phyloP scores from a whole-genome alignment of 1,140 invertebrate species.

The Belonocnema kinseyi region DNA sequence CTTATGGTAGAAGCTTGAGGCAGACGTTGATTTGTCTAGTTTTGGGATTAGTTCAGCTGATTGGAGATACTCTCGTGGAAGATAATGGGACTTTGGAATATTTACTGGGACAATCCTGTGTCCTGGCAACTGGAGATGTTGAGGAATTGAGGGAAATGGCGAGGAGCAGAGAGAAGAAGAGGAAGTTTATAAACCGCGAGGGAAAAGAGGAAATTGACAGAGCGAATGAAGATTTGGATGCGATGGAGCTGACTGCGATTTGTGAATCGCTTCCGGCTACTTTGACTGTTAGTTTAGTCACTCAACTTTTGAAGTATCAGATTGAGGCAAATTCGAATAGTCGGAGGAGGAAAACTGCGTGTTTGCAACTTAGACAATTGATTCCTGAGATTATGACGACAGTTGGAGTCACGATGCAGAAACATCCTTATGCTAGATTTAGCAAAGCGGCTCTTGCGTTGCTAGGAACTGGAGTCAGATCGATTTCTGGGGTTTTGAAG shows the following conservation, averaged over 20 bases:
- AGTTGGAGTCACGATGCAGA: conserved; percentile 65
- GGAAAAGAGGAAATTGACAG: background rate
- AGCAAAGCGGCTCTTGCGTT: conserved; percentile 66
- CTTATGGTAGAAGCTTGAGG: conserved; percentile 62
- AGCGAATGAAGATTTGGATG: conserved; percentile 25
- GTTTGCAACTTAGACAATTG: conserved; percentile 64
- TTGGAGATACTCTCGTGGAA: conserved; percentile 58
- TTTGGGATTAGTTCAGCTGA: conserved; percentile 66
- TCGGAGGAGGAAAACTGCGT: conserved; percentile 50
- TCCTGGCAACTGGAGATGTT: conserved; percentile 60
- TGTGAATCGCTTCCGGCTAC: conserved; percentile 63
- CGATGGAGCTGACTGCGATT: conserved; percentile 37
- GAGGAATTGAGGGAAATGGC: conserved; percentile 60
- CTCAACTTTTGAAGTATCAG: conserved; percentile 63
- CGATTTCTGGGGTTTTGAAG: conserved; percentile 58
- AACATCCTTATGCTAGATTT: conserved; percentile 64
- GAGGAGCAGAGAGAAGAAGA: conserved; percentile 40
- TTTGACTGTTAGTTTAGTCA: conserved; percentile 66
- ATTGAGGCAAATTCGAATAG: conserved; percentile 47
- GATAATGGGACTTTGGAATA: conserved; percentile 65
- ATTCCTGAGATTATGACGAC: conserved; percentile 67
- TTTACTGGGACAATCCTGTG: conserved; percentile 64
- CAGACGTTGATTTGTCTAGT: conserved; percentile 67
- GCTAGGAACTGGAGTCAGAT: conserved; percentile 59
- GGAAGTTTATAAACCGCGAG: conserved; percentile 36